Base-by-base conservation (phyloP, 2,113 vertebrate genomes). In the Actenoides lindsayi region DNA sequence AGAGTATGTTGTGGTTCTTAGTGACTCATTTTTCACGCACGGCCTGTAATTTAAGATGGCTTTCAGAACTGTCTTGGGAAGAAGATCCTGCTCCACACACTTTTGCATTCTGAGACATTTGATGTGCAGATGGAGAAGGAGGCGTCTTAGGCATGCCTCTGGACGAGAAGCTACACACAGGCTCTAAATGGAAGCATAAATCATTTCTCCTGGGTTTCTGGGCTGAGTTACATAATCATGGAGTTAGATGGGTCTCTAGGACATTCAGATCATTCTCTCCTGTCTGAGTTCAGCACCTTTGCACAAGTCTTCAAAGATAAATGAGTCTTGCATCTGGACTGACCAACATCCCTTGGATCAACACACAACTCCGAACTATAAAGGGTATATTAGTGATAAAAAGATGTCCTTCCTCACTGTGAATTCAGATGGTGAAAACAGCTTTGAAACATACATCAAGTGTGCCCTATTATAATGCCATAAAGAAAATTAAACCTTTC, bases 71-170 rank as follows among this genome's bases (percentile, higher is more conserved):
- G 60, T 8, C 84, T 81, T 75, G 87, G 87, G 87, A 94, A 78
- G 82, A 97, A 91, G 74, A 91, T 77, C 81, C 87, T 95, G 84
- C 87, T 91, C 81, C 73, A 87, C 37, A 96, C 77, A 78, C 60
- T 95, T 89, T 70, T 82, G 41, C 69, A 68, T 87, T 84, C 65
- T 25, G 84, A 95, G 74, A 51, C 60, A 42, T 89, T 78, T 91
- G 77, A 96, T 89, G 81, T 89, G 87, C 93, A 89, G 94, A 95
- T 84, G 93, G 89, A 64, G 90, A 91, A 87, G 56, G 81, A 96
- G 95, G 87, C 9, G 39, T 84, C 69, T 94, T 23, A 91, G 83
- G 80, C 80, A 12, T 60, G 83, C 83, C 87, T 91, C 77, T 93
- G 95, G 89, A 94, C 4, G n/a, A 86, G 73, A 67, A 87, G 79